A percentile compares a stretch with the other conserved stretches of the same genome.
Evolutionary conservation across 2,888 invertebrate genomes (phyloP).

Genomic region (Mylabris sibirica): DNA sequence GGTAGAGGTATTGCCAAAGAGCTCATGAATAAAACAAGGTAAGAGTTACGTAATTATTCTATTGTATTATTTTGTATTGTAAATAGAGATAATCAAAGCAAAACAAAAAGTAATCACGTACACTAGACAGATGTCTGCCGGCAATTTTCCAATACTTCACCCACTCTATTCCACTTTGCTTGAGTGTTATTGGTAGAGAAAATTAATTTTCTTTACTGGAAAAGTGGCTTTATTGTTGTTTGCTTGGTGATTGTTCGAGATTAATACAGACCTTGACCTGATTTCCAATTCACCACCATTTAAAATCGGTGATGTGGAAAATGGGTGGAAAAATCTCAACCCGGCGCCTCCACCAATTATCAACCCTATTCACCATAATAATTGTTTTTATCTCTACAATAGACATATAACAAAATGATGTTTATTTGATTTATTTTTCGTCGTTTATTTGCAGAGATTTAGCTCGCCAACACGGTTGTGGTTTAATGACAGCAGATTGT

Average conservation of each 20-base stretch:
- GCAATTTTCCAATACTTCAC: too few species aligned
- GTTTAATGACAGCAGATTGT: conserved; percentile 75
- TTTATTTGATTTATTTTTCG: not conserved
- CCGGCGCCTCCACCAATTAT: conserved; percentile 5
- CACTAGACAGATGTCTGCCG: not conserved
- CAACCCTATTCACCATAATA: not conserved
- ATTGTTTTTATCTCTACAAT: not conserved
- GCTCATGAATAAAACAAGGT: conserved; percentile 71
- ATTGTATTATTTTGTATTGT: not conserved
- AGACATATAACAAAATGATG: too few species aligned
- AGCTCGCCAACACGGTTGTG: conserved; percentile 64
- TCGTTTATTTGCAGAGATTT: conserved; percentile 65
- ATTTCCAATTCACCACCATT: not conserved
- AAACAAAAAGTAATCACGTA: conserved; percentile 1
- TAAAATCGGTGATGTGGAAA: not conserved
- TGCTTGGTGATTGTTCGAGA: not conserved
- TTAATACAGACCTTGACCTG: conserved; percentile 3
- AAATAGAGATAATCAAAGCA: not conserved
- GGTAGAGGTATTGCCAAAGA: conserved; percentile 73
- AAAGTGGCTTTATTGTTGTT: not conserved
- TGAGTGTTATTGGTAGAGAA: conserved; percentile 15
- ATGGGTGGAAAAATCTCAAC: not conserved
- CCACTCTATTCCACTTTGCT: not conserved
- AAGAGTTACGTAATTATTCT: conserved; percentile 47
- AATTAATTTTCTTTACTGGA: conserved; percentile 33